Evolutionary conservation across 2,888 invertebrate genomes (phyloP).

Genomic region (Bellardia bayeri): DNA sequence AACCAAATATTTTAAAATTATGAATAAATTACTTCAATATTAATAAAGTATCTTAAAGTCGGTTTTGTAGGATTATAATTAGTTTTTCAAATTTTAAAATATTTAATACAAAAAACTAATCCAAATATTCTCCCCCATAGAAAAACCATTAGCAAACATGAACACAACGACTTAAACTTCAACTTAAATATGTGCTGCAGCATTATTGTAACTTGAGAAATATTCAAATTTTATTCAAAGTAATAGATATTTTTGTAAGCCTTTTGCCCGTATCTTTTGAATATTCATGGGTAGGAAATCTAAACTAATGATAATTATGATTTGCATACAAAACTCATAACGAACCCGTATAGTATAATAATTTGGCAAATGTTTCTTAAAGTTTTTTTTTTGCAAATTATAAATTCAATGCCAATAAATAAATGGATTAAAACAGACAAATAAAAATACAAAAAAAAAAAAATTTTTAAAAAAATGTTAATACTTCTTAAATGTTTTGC

Average conservation of each 20-base stretch:
- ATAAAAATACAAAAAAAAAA: slow-evolving; percentile 4
- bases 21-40: too few species aligned
- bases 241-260: slow-evolving; percentile 51
- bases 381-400: slow-evolving; percentile 35
- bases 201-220: slow-evolving; percentile 47
- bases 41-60: too few species aligned
- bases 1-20: too few species aligned
- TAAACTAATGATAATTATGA: slow-evolving; percentile 50
- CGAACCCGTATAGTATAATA: slow-evolving; percentile 47
- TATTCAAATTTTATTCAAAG: slow-evolving; percentile 19
- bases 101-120: not conserved
- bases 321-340: slow-evolving; percentile 51
- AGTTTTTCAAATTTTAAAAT: too few species aligned
- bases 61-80: too few species aligned
- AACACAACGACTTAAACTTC: not conserved
- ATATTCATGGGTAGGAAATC: slow-evolving; percentile 48
- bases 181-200: too few species aligned
- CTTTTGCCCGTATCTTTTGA: not conserved
- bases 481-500: slow-evolving; percentile 43
- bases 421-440: slow-evolving; percentile 61
- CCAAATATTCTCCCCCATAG: not conserved
- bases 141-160: slow-evolving; percentile 18
- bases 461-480: slow-evolving; percentile 10
- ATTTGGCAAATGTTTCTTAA: slow-evolving; percentile 15
- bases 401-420: slow-evolving; percentile 71